phyloP scores from a whole-genome alignment of 1,140 invertebrate species.

The Ceratitis capitata region DNA sequence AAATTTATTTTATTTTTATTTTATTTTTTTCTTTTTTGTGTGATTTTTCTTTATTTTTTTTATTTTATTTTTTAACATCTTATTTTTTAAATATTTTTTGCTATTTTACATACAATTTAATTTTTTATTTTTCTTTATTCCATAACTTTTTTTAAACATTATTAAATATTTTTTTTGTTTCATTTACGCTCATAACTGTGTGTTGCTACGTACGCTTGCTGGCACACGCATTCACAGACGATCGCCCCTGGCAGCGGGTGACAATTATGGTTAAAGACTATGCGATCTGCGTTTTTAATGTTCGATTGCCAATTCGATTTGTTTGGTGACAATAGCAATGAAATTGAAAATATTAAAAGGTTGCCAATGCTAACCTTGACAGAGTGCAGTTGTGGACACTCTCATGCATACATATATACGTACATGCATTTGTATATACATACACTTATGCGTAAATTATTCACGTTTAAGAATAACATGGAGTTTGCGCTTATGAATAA shows the following conservation, averaged over 20 bases:
- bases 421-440: too few species aligned
- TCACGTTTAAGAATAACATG: too few species aligned
- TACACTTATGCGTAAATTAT: too few species aligned
- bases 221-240: conserved; percentile 4
- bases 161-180: too few species aligned
- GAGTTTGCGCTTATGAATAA: too few species aligned
- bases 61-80: too few species aligned
- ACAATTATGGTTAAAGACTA: conserved; percentile 7
- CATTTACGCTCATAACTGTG: not conserved
- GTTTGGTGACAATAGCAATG: conserved; percentile 26
- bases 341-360: conserved; percentile 33
- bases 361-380: not conserved
- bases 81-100: too few species aligned
- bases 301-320: not conserved
- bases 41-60: not conserved
- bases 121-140: too few species aligned
- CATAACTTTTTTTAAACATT: too few species aligned
- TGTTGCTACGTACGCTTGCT: not conserved
- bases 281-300: not conserved
- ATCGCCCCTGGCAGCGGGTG: not conserved
- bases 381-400: not conserved
- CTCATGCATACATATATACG: too few species aligned
- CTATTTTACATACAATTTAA: too few species aligned
- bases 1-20: too few species aligned
- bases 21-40: not conserved